Percentiles rank a stretch among this genome's conserved stretches.
phyloP scores from a whole-genome alignment of 2,113 vertebrate genomes.

The Alethe castanea region DNA sequence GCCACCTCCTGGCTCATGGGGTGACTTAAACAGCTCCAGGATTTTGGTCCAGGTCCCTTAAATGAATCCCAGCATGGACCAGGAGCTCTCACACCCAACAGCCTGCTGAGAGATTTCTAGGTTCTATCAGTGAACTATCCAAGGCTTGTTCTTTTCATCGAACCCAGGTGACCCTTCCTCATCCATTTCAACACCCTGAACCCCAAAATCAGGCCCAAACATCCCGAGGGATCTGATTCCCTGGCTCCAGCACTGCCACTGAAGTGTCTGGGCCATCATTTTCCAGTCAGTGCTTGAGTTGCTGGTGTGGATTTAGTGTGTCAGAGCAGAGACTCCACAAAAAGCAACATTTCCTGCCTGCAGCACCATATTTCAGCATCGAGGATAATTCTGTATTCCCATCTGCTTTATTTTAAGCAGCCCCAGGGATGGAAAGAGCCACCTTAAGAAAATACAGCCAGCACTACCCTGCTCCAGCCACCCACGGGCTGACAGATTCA shows the following conservation, averaged over 20 bases:
- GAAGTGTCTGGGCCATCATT: neutral
- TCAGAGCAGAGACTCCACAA: neutral
- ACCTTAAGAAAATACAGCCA: slow-evolving; percentile 52
- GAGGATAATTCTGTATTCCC: slow-evolving; percentile 38
- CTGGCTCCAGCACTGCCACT: neutral
- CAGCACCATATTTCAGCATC: neutral
- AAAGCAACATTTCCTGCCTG: slow-evolving; percentile 26
- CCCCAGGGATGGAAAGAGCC: slow-evolving; percentile 36
- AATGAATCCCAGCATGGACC: neutral
- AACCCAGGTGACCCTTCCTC: neutral
- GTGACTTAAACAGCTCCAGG: neutral
- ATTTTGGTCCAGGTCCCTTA: neutral
- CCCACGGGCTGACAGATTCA: slow-evolving; percentile 50
- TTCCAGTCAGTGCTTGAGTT: neutral
- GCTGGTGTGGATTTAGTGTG: neutral
- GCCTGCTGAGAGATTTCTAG: neutral
- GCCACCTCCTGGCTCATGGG: neutral
- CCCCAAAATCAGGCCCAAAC: neutral
- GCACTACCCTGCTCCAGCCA: neutral
- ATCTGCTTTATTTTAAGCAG: slow-evolving; percentile 56
- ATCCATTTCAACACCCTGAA: neutral
- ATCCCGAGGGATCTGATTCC: neutral
- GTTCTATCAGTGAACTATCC: neutral
- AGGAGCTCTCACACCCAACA: neutral
- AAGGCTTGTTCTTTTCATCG: neutral